Evolutionary conservation across 92 coral and sea anemone genomes (phyloP).

Genomic region (Bergia puertoricense): DNA sequence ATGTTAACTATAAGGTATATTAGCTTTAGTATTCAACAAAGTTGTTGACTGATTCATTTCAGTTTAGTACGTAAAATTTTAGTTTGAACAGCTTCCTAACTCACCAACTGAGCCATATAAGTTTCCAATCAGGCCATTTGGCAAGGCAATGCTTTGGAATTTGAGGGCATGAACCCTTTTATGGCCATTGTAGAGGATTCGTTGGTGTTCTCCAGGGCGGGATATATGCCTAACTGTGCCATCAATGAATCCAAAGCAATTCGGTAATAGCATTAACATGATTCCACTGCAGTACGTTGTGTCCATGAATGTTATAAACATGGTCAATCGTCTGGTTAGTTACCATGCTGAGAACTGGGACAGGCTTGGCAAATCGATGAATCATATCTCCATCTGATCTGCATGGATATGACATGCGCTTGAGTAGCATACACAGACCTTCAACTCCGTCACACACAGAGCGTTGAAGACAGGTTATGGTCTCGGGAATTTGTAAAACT

Average conservation of each 20-base stretch:
- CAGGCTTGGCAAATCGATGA: constrained; percentile 41
- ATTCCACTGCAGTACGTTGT: constrained; percentile 42
- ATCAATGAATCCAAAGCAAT: constrained; percentile 54
- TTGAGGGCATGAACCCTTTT: too few species aligned
- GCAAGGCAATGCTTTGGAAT: too few species aligned
- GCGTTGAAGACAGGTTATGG: constrained; percentile 34
- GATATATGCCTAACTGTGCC: constrained; percentile 30
- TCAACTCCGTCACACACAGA: constrained; percentile 48
- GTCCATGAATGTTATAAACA: constrained; percentile 19
- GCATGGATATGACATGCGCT: constrained; percentile 53
- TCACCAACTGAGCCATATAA: too few species aligned
- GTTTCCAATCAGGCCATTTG: constrained; percentile 18
- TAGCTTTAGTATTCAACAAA: too few species aligned
- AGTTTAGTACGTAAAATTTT: too few species aligned
- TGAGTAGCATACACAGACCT: constrained; percentile 46
- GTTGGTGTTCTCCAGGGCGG: constrained; percentile 42
- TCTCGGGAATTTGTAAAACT: constrained; percentile 42
- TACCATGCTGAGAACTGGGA: constrained; percentile 48
- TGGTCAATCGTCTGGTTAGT: constrained; percentile 40
- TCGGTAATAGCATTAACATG: constrained; percentile 49
- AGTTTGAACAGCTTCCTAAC: too few species aligned
- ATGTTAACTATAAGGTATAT: too few species aligned
- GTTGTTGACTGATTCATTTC: too few species aligned
- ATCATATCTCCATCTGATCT: constrained; percentile 42
- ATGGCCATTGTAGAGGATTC: constrained; percentile 18